Evolutionary conservation across 2,113 vertebrate species (phyloP).

Genomic region (Platysternon megacephalum): DNA sequence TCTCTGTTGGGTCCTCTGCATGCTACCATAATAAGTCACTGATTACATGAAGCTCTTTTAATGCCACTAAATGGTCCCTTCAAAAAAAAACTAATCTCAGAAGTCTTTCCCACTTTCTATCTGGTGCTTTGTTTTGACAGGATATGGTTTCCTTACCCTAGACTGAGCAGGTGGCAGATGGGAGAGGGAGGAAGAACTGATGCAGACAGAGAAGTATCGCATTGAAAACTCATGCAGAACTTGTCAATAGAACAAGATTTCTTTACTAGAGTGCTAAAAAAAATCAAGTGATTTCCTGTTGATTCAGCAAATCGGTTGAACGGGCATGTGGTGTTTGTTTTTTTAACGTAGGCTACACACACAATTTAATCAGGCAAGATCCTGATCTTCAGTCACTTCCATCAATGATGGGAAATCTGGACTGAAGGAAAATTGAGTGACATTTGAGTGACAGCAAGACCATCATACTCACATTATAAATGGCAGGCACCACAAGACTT

Average conservation of each 20-base stretch:
- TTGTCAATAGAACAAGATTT: conserved; percentile 70
- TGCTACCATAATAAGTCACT: neutral
- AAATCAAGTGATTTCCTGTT: neutral
- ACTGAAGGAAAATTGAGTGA: neutral
- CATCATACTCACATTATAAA: conserved; percentile 20
- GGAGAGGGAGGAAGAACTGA: conserved; percentile 59
- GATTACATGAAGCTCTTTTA: conserved; percentile 9
- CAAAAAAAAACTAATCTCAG: conserved; percentile 4
- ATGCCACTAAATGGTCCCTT: conserved; percentile 13
- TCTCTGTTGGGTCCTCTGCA: neutral
- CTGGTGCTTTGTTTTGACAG: conserved; percentile 57
- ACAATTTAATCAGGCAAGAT: conserved; percentile 25
- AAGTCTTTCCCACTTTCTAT: conserved; percentile 46
- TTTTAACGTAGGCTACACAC: neutral
- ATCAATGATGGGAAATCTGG: neutral
- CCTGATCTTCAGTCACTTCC: neutral
- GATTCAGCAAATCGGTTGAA: conserved; percentile 14
- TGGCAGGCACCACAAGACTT: conserved; percentile 15
- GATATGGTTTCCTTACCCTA: conserved; percentile 52
- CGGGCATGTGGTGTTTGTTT: neutral
- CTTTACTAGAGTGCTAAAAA: conserved; percentile 65
- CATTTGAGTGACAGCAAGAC: conserved; percentile 33
- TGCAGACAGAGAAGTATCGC: conserved; percentile 50
- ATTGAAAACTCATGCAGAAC: conserved; percentile 46
- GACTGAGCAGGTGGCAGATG: conserved; percentile 66